These are phyloP conservation scores for Dasypolia templi DNA, from an alignment of 2,888 invertebrate genomes.

Conservation along the genomic window DNA sequence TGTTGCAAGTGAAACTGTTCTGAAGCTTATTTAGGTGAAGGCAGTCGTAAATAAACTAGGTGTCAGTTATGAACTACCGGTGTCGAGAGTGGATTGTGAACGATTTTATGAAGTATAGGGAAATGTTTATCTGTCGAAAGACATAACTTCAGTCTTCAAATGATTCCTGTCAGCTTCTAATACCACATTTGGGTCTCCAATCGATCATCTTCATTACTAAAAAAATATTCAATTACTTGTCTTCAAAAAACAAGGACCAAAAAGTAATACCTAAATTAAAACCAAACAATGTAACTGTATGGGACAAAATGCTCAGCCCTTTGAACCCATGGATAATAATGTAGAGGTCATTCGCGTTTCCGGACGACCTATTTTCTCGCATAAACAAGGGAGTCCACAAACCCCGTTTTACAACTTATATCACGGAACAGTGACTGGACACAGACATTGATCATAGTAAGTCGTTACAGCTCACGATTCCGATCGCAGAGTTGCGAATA, in stretches of 20 bases:
- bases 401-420: slow-evolving; percentile 54
- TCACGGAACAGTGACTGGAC: slow-evolving; percentile 51
- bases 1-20: slow-evolving; percentile 46
- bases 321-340: slow-evolving; percentile 45
- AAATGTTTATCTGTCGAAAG: neutral
- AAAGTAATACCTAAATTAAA: slow-evolving; percentile 1
- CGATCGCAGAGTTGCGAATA: slow-evolving; percentile 65
- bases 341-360: slow-evolving; percentile 49
- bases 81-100: slow-evolving; percentile 10
- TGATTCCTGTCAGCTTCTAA: no score
- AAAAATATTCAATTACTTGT: neutral
- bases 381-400: slow-evolving; percentile 54
- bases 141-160: neutral
- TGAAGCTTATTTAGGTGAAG: slow-evolving; percentile 28
- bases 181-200: neutral
- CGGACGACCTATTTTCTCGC: slow-evolving; percentile 63
- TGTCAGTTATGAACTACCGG: slow-evolving; percentile 1
- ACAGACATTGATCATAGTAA: slow-evolving; percentile 58
- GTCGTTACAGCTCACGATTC: slow-evolving; percentile 61
- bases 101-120: neutral
- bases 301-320: slow-evolving; percentile 45
- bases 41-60: slow-evolving; percentile 9
- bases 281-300: slow-evolving; percentile 15
- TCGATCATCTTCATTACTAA: no score
- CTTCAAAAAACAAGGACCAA: neutral